Conservation (phyloP, 2,888 invertebrate genomes). For the Dryadula phaetusa region DNA sequence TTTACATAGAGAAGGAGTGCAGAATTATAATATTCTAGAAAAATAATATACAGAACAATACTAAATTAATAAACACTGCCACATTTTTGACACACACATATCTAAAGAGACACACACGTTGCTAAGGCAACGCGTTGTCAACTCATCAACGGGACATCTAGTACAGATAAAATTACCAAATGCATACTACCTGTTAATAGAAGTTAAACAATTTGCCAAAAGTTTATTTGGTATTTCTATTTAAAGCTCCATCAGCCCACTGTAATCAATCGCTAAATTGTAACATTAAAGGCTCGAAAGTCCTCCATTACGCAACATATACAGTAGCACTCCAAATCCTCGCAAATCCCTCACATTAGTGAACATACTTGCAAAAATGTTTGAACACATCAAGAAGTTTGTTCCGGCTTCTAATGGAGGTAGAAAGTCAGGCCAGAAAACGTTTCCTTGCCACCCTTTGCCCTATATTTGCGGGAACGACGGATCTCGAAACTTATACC, state of each 20-base stretch:
- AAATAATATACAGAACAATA: too few species aligned
- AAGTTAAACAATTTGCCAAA: too few species aligned
- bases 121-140: too few species aligned
- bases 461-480: slow-evolving; percentile 5
- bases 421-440: slow-evolving; percentile 22
- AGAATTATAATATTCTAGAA: too few species aligned
- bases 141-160: too few species aligned
- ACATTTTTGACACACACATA: too few species aligned
- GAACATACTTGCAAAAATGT: slow-evolving; percentile 47
- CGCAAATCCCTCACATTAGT: slow-evolving; percentile 30
- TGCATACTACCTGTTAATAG: too few species aligned
- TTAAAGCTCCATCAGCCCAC: not conserved
- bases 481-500: slow-evolving; percentile 30
- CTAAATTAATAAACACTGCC: too few species aligned
- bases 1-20: too few species aligned
- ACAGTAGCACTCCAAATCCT: slow-evolving; percentile 30
- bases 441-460: slow-evolving; percentile 23
- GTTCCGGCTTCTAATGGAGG: slow-evolving; percentile 52
- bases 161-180: too few species aligned
- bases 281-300: not conserved
- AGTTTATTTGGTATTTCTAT: not conserved
- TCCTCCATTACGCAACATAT: slow-evolving; percentile 9
- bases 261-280: not conserved
- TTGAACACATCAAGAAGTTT: slow-evolving; percentile 53
- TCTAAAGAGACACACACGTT: too few species aligned